Conservation (phyloP, 2,888 invertebrate species). For the Troilus luridus region DNA sequence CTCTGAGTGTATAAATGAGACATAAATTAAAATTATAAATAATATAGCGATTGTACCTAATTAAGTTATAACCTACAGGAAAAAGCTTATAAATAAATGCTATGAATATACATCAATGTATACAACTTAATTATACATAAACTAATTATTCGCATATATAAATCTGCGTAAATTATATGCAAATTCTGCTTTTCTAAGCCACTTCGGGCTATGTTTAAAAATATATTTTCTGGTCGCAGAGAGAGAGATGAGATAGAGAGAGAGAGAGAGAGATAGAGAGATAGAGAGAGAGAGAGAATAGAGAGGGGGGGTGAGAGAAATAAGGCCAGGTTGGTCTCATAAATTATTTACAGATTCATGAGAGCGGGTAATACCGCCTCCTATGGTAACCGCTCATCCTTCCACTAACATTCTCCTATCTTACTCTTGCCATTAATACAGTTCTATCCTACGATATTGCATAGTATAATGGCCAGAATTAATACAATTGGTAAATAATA, state of each 20-base stretch:
- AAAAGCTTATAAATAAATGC: background rate
- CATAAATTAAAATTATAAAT: too few species aligned
- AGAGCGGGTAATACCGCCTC: background rate
- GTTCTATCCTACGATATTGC: background rate
- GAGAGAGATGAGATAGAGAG: too few species aligned
- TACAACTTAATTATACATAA: background rate
- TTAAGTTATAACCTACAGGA: too few species aligned
- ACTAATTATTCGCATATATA: background rate
- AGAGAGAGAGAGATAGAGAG: too few species aligned
- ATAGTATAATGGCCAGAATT: background rate
- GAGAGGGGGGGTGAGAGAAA: background rate
- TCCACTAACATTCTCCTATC: background rate
- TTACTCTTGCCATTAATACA: background rate
- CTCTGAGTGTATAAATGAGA: too few species aligned
- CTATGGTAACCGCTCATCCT: background rate
- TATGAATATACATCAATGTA: background rate
- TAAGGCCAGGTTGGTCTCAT: background rate
- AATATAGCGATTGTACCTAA: too few species aligned
- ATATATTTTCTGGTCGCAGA: background rate
- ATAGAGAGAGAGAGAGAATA: too few species aligned
- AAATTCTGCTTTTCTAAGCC: background rate
- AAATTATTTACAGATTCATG: constrained; percentile 38
- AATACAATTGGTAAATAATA: too few species aligned
- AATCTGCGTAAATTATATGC: background rate
- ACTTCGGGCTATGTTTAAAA: background rate